Conservation (phyloP, 2,888 invertebrate species). For the Standfussiana lucernea region DNA sequence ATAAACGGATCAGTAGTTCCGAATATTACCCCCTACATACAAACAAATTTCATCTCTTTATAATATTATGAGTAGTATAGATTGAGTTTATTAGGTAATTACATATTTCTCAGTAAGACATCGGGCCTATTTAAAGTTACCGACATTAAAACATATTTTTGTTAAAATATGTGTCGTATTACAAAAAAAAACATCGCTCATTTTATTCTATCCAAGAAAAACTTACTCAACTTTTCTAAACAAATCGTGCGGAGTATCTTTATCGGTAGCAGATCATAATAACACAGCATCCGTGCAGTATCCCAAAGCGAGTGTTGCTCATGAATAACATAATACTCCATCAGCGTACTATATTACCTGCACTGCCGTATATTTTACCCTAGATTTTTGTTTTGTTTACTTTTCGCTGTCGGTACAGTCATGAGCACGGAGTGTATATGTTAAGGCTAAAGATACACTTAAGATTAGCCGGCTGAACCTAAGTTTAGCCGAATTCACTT, state of each 20-base stretch:
- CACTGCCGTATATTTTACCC: conserved; percentile 39
- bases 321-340: conserved; percentile 70
- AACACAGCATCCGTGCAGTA: conserved; percentile 21
- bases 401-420: conserved; percentile 15
- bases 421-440: neutral
- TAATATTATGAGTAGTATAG: too few species aligned
- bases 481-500: neutral
- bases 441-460: neutral
- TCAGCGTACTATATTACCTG: conserved; percentile 60
- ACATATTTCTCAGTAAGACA: too few species aligned
- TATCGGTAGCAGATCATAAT: conserved; percentile 35
- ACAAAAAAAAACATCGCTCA: neutral
- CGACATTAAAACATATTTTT: neutral
- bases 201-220: neutral
- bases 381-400: conserved; percentile 49
- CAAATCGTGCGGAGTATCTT: neutral
- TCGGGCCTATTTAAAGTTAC: too few species aligned
- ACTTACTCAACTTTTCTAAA: conserved; percentile 11
- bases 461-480: neutral
- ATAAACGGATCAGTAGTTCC: too few species aligned
- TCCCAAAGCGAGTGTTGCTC: conserved; percentile 61
- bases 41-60: too few species aligned
- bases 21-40: too few species aligned
- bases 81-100: too few species aligned
- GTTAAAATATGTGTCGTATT: neutral